Percentiles rank a stretch among this genome's conserved stretches.
phyloP scores from a whole-genome alignment of 2,113 vertebrate genomes.

The Chitala chitala region DNA sequence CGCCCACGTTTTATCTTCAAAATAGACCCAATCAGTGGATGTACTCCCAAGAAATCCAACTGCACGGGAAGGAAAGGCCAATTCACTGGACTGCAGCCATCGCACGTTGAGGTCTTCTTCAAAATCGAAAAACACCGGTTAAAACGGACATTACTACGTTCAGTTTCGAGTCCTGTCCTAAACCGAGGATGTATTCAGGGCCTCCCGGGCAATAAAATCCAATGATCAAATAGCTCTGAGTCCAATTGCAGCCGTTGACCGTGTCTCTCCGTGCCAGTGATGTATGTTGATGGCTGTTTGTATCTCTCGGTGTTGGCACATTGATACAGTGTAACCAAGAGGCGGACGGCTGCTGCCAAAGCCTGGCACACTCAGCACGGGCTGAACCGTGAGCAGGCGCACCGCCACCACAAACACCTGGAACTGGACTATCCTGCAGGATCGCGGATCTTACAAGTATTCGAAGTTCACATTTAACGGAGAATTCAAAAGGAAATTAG shows the following conservation, averaged over 20 bases:
- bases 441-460: neutral
- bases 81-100: constrained; percentile 69
- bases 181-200: constrained; percentile 27
- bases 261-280: constrained; percentile 40
- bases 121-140: constrained; percentile 48
- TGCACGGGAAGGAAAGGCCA: constrained; percentile 56
- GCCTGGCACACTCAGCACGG: constrained; percentile 54
- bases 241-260: constrained; percentile 52
- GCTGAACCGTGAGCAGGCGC: constrained; percentile 45
- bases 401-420: constrained; percentile 41
- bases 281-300: constrained; percentile 38
- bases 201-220: constrained; percentile 50
- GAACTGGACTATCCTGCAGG: constrained; percentile 42
- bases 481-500: too few relatives aligned
- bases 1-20: constrained; percentile 8
- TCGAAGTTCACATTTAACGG: neutral
- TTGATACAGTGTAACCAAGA: constrained; percentile 68
- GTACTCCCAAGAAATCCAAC: constrained; percentile 61
- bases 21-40: constrained; percentile 42
- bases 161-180: constrained; percentile 66
- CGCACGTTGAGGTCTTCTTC: constrained; percentile 57
- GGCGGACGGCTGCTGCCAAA: constrained; percentile 53
- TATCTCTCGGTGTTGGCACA: constrained; percentile 50
- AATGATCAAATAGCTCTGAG: constrained; percentile 39
- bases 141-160: constrained; percentile 45